Evolutionary conservation across 2,888 invertebrate genomes (phyloP).

Genomic region (Adineta ricciae): DNA sequence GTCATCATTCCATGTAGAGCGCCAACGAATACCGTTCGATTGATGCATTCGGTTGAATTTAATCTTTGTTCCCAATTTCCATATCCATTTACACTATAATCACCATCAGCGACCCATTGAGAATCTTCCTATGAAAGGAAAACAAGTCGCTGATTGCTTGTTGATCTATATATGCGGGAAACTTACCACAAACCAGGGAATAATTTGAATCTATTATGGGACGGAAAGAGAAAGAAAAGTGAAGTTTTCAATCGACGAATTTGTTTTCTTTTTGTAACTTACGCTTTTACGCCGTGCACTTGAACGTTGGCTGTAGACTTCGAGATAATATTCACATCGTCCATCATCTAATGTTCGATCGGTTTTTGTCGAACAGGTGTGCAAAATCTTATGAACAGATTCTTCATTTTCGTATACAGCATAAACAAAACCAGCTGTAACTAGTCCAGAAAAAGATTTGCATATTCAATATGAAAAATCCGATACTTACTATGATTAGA

Average conservation of each 20-base stretch:
- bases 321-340: slow-evolving; percentile 16
- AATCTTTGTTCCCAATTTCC: slow-evolving; percentile 55
- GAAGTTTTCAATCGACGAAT: not conserved
- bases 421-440: slow-evolving; percentile 30
- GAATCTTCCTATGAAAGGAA: not conserved
- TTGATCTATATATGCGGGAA: not conserved
- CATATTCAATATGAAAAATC: not conserved
- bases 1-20: slow-evolving; percentile 84
- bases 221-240: not conserved
- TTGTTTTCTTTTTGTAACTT: not conserved
- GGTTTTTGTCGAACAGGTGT: not conserved
- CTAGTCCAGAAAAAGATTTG: not conserved
- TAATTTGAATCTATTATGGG: not conserved
- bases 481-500: not conserved
- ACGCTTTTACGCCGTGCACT: not conserved
- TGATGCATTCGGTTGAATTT: slow-evolving; percentile 58
- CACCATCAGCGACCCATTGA: not conserved
- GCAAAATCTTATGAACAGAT: slow-evolving; percentile 19
- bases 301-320: not conserved
- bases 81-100: not conserved
- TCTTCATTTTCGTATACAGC: slow-evolving; percentile 32
- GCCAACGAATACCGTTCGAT: slow-evolving; percentile 90
- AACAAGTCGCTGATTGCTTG: not conserved
- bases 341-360: slow-evolving; percentile 18
- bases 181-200: not conserved